phyloP scores from a whole-genome alignment of 2,888 invertebrate species.

The Campoplex capitator region DNA sequence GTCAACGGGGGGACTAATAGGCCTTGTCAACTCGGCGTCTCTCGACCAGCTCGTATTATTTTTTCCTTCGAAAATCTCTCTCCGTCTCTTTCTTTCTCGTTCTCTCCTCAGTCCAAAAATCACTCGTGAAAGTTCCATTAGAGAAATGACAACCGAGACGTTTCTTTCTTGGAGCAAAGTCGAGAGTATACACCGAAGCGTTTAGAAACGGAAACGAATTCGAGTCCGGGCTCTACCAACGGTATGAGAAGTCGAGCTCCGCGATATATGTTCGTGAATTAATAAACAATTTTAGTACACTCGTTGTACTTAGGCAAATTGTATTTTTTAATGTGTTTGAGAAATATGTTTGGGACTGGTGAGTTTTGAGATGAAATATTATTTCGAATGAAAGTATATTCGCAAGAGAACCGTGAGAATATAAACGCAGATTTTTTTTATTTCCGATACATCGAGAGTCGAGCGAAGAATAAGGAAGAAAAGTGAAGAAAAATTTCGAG shows the following conservation, averaged over 20 bases:
- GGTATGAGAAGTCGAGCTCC: conserved; percentile 12
- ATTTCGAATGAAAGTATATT: neutral
- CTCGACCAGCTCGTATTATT: conserved; percentile 61
- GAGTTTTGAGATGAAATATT: conserved; percentile 23
- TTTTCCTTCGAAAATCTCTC: conserved; percentile 35
- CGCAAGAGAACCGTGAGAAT: too few relatives aligned
- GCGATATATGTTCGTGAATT: conserved; percentile 53
- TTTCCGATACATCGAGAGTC: neutral
- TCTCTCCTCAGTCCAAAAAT: conserved; percentile 33
- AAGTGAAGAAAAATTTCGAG: conserved; percentile 58
- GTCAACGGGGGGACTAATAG: conserved; percentile 78
- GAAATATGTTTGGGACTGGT: conserved; percentile 19
- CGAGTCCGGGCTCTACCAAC: neutral
- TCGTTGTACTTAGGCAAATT: conserved; percentile 53
- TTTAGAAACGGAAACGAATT: conserved; percentile 22
- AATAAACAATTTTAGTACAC: conserved; percentile 71
- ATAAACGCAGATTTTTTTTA: too few relatives aligned
- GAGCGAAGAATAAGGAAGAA: neutral
- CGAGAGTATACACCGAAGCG: conserved; percentile 33
- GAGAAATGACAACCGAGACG: conserved; percentile 51
- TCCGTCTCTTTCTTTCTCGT: neutral
- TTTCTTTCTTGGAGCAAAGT: conserved; percentile 16
- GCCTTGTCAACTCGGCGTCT: conserved; percentile 75
- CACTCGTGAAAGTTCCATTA: conserved; percentile 65
- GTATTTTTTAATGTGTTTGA: conserved; percentile 48